These are phyloP conservation scores for Campylorhamphus procurvoides DNA, from an alignment of 2,113 vertebrate genomes.

Conservation along the genomic window DNA sequence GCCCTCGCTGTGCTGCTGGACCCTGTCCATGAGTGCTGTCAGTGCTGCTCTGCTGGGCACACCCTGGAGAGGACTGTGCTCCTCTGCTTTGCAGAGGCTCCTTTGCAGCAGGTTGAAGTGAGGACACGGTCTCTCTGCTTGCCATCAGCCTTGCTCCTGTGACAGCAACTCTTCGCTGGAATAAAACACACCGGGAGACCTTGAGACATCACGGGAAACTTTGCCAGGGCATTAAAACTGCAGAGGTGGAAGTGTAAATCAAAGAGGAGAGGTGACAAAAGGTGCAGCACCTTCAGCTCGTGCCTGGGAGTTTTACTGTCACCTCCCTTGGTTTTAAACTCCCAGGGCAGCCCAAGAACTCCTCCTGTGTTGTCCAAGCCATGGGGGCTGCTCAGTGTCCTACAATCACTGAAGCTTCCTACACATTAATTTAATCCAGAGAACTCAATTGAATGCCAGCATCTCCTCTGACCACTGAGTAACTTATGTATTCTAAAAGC, in stretches of 20 bases:
- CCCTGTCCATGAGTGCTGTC: not conserved
- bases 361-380: fast-evolving
- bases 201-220: not conserved
- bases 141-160: not conserved
- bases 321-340: not conserved
- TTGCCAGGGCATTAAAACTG: not conserved
- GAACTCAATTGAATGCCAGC: not conserved
- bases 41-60: not conserved
- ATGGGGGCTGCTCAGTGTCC: not conserved
- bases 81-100: not conserved
- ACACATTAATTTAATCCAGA: not conserved
- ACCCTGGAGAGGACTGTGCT: not conserved
- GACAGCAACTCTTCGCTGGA: not conserved
- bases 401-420: not conserved
- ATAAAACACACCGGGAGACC: not conserved
- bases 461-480: fast-evolving
- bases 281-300: not conserved
- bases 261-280: not conserved
- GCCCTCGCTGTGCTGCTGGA: not conserved
- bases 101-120: not conserved
- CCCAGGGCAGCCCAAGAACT: not conserved
- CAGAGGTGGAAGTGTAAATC: not conserved
- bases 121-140: not conserved
- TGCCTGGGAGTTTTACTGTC: not conserved
- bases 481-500: not conserved